Conservation (phyloP, 2,113 vertebrate species). For the Neofelis nebulosa region DNA sequence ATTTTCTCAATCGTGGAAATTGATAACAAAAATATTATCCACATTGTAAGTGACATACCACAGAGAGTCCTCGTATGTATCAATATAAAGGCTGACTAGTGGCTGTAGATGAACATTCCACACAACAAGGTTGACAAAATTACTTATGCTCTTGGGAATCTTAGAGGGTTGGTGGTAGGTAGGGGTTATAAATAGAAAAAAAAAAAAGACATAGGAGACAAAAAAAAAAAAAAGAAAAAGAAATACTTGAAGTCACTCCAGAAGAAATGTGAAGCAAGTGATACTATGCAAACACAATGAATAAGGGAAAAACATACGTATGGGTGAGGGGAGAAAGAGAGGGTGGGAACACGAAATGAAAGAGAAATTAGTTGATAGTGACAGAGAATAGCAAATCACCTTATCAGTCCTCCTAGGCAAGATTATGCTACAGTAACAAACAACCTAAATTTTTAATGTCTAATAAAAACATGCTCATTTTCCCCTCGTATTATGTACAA, state of each 20-base stretch:
- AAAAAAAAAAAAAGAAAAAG: slow-evolving; percentile 15
- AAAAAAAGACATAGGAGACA: neutral
- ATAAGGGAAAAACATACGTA: neutral
- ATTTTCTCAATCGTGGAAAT: slow-evolving; percentile 21
- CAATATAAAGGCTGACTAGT: neutral
- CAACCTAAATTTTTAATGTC: neutral
- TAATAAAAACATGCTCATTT: neutral
- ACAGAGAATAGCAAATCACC: neutral
- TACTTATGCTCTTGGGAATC: neutral
- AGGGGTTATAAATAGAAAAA: slow-evolving; percentile 11
- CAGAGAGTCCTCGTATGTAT: neutral
- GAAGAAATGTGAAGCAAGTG: neutral
- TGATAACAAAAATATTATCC: slow-evolving; percentile 41
- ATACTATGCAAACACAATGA: neutral
- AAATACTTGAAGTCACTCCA: neutral
- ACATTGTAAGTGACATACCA: neutral
- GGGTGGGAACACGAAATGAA: neutral
- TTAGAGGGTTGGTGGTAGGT: neutral
- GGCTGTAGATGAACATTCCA: neutral
- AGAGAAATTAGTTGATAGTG: neutral
- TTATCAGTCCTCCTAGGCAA: neutral
- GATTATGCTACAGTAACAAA: neutral
- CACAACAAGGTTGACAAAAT: slow-evolving; percentile 29
- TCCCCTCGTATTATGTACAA: neutral
- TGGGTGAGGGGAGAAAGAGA: neutral